A percentile compares a stretch with the other conserved stretches of the same genome.
Conservation (phyloP, 2,888 invertebrate species). For the Dryomyza anilis region DNA sequence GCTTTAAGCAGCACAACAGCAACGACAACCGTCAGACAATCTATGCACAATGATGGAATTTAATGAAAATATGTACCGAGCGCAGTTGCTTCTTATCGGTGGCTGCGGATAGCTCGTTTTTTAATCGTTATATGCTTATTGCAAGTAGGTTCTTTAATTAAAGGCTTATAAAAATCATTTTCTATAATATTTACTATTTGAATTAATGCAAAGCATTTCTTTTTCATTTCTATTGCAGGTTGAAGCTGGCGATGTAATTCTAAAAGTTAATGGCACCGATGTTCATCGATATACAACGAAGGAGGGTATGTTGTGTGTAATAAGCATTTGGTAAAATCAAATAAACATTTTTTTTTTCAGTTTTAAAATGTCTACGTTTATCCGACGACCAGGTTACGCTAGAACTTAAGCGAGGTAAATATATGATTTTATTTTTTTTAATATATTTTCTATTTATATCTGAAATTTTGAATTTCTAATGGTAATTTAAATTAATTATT, state of each 20-base stretch:
- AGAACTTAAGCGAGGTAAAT: slow-evolving; percentile 88
- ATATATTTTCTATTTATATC: not conserved
- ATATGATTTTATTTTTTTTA: not conserved
- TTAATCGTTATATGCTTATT: slow-evolving; percentile 7
- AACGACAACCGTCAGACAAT: no score
- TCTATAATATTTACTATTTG: not conserved
- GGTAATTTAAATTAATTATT: no score
- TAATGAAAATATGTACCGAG: not conserved
- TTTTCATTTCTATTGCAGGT: slow-evolving; percentile 67
- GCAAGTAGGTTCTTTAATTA: not conserved
- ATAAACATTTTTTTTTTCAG: slow-evolving; percentile 67
- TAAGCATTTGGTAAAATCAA: not conserved
- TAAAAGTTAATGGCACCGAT: slow-evolving; percentile 92
- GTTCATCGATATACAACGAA: slow-evolving; percentile 90
- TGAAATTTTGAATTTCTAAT: no score
- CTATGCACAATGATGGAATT: no score
- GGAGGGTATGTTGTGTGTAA: slow-evolving; percentile 70
- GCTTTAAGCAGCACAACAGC: no score
- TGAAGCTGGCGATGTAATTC: slow-evolving; percentile 91
- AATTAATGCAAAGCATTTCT: no score
- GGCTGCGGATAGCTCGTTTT: not conserved
- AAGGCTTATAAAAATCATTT: not conserved
- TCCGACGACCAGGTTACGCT: slow-evolving; percentile 89
- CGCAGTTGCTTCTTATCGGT: not conserved
- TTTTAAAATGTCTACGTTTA: slow-evolving; percentile 90